phyloP scores from a whole-genome alignment of 2,113 vertebrate genomes.

The Gambusia affinis region DNA sequence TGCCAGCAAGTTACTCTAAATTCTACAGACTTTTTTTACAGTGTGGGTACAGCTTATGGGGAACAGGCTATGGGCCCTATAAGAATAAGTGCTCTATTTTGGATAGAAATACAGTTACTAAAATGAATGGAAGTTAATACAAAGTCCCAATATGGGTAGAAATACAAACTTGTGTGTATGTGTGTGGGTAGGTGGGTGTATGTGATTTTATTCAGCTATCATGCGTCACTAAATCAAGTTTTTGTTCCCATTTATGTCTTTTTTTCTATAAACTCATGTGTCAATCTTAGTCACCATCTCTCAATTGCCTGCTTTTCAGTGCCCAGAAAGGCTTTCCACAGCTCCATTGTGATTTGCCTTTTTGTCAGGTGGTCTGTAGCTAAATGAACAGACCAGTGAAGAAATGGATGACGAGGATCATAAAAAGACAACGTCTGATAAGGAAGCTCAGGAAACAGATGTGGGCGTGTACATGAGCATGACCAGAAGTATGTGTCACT shows the following conservation, averaged over 20 bases:
- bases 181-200: too few species aligned
- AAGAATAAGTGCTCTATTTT: too few species aligned
- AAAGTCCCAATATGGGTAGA: too few species aligned
- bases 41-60: too few species aligned
- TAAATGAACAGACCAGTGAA: constrained; percentile 56
- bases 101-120: too few species aligned
- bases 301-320: constrained; percentile 58
- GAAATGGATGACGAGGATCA: constrained; percentile 43
- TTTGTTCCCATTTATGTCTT: constrained; percentile 39
- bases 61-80: too few species aligned
- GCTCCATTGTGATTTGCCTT: constrained; percentile 61
- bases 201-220: not conserved
- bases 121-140: too few species aligned
- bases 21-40: too few species aligned
- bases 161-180: too few species aligned
- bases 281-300: constrained; percentile 56
- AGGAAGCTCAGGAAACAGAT: constrained; percentile 53
- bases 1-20: too few species aligned
- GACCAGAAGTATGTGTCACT: constrained; percentile 37
- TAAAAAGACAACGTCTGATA: constrained; percentile 67
- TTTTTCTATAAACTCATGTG: constrained; percentile 41
- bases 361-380: constrained; percentile 54
- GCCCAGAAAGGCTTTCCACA: constrained; percentile 69
- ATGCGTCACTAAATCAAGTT: constrained; percentile 10
- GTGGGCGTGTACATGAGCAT: constrained; percentile 23